Evolutionary conservation across 1,140 invertebrate genomes (phyloP), one percentile per base, ranked within the genome.

Genomic region (Papilio dardanus): DNA sequence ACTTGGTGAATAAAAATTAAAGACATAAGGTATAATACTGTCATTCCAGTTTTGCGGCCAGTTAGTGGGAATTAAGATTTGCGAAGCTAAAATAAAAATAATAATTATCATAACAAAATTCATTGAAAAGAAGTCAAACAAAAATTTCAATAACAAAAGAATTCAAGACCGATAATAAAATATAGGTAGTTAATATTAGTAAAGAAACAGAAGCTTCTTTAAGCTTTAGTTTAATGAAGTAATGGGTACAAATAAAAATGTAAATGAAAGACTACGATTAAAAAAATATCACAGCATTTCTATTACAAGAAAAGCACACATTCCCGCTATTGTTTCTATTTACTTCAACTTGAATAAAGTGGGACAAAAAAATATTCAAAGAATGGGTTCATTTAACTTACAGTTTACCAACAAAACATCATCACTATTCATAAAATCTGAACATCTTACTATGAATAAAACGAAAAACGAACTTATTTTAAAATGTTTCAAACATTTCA

Each of bases 1-100:
- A 91, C 89, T 88, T 10, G 79, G 73, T n/a, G 85, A 79, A 80
- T 80, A 90, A 75, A 87, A 88, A 76, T 91, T 84, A 65, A 85
- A 87, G 19, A 81, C 84, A 33, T 81, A 91, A 3, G 86, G 85
- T 78, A 91, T 88, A 30, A 74, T 74, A 0, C 87, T 88, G 1
- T 83, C 69, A 37, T 76, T 83, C 90, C 88, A 89, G 6, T 86
- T 71, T 69, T 82, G 79, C 5, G 88, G 86, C 85, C 86, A 89
- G 76, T 82, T 74, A 24, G 37, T n/a, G 4, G 83, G 82, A 21
- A 86, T 12, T 74, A 24, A 28, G 19, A n/a, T 35, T 62, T 81
- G 35, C 0, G 81, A 80, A 24, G 14, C 83, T 85, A 77, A 78
- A 85, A 82, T 30, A 80, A 84, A 81, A 24, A 12, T 40, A 24